These are phyloP conservation scores for fruit fly (Drosophila melanogaster) DNA, from an alignment of 1,140 invertebrate species.

Conservation along the genomic window Release_6_plus_ISO1_MT NT_033777.3:6985501-6986000, in stretches of 20 bases:
- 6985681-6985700: conserved; percentile 78
- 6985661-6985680: conserved; percentile 73
- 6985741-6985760: conserved; percentile 13
- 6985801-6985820: conserved; percentile 15
- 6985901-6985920: conserved; percentile 79
- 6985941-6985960: not conserved
- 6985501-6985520: conserved; percentile 41
- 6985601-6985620: conserved; percentile 58
- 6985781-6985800: conserved; percentile 82
- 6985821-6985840: not conserved
- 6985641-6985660: conserved; percentile 72
- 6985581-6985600: conserved; percentile 47
- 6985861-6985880: conserved; percentile 80
- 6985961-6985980: not conserved
- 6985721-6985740: conserved; percentile 33
- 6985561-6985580: conserved; percentile 15
- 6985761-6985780: conserved; percentile 64
- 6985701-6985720: conserved; percentile 37
- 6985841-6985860: conserved; percentile 60
- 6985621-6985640: conserved; percentile 48
- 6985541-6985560: conserved; percentile 56
- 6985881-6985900: conserved; percentile 78
- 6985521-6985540: conserved; percentile 60
- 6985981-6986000: not conserved
- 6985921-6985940: conserved; percentile 48